Evolutionary conservation across 2,888 invertebrate species (phyloP).

Genomic region (Labia minor): DNA sequence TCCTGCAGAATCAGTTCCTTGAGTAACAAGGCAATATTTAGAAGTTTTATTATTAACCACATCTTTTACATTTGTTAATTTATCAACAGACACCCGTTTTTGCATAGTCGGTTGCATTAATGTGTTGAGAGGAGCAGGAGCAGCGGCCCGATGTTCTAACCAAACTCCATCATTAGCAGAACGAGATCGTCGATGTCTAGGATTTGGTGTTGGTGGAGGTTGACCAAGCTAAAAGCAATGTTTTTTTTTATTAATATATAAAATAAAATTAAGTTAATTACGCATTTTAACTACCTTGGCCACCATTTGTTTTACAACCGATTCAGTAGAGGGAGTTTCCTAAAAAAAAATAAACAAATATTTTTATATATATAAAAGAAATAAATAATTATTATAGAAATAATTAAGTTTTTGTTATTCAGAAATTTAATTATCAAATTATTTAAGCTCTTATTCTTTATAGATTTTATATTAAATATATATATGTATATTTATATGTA

Average conservation of each 20-base stretch:
- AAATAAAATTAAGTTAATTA: constrained; percentile 36
- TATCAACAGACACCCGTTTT: constrained; percentile 71
- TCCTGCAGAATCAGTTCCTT: constrained; percentile 84
- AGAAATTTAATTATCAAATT: too few relatives aligned
- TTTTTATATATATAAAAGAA: not conserved
- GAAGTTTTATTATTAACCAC: constrained; percentile 58
- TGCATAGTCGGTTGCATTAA: constrained; percentile 76
- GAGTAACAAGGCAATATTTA: constrained; percentile 86
- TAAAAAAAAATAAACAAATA: not conserved
- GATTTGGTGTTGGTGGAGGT: constrained; percentile 37
- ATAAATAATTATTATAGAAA: too few relatives aligned
- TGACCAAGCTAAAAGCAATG: too few relatives aligned
- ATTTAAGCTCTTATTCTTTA: too few relatives aligned
- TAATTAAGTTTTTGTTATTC: too few relatives aligned
- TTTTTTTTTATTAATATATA: too few relatives aligned
- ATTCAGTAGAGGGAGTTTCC: not conserved
- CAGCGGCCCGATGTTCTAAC: constrained; percentile 79
- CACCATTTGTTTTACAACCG: not conserved
- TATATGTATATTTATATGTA: too few relatives aligned
- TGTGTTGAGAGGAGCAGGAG: constrained; percentile 74
- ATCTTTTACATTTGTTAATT: constrained; percentile 66
- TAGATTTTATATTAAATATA: too few relatives aligned
- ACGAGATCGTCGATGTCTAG: constrained; percentile 65
- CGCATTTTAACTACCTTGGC: not conserved
- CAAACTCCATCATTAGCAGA: constrained; percentile 67